Base-by-base conservation (phyloP, 2,888 invertebrate genomes). In the Xiphydria camelus region DNA sequence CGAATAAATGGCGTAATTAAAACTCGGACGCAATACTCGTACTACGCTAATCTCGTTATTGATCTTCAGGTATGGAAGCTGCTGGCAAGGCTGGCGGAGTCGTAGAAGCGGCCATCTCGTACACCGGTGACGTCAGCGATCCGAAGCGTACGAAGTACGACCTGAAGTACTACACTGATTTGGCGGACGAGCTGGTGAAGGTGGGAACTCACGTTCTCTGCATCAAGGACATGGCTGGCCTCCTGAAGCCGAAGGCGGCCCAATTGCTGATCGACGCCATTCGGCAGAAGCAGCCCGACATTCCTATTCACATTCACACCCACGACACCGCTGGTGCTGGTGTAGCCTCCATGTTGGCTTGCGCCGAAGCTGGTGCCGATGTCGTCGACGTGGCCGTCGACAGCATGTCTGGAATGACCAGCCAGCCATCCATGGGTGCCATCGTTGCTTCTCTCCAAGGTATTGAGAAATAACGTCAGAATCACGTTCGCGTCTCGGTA, bases 351-450 rank as follows among this genome's bases (percentile, higher is more conserved):
- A 94, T 95, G 94, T 76, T 97, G 64, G 91, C 94, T 38, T 91
- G 94, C 70, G 92, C 94, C 1, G 82, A 89, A 68, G 91, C 96
- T 25, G 94, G 96, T 18, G 96, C 96, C 0, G 97, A 98, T 78
- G 88, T 94, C 4, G 94, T 98, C 0, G 98, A 98, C 75, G 95
- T 92, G 5, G 99, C 99, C 9, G 96, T 97, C 1, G 99, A 99
- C 76, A 91, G 95, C 57, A 97, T 99, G 98, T 95, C 95, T 6
- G 99, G 99, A 14, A 87, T 99, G 84, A 99, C 99, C 1, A 94
- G 93, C 46, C 99, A 99, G 77, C 99, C 99, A 12, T 93, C 93
- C 58, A 97, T 99, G 97, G 99, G 98, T n/a, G 98, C 98, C 1
- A 64, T 99, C 2, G 97, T 99, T 0, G 97, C 99, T 1, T 88